Evolutionary conservation across 2,888 invertebrate genomes (phyloP).

Genomic region (Cantharis flavilabris): DNA sequence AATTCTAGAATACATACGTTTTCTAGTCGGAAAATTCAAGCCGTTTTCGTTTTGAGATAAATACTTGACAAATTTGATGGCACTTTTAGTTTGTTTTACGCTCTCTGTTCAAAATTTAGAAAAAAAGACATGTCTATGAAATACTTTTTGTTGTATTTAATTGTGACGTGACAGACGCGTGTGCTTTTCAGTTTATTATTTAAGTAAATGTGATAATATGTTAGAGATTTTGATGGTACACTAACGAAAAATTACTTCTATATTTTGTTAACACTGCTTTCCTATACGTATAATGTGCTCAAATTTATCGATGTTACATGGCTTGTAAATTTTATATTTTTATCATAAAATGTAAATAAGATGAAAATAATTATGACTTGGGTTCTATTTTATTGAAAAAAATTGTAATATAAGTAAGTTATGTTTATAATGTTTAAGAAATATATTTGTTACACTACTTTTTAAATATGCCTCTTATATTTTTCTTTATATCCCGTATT

Average conservation of each 20-base stretch:
- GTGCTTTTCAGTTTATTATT: not conserved
- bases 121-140: not conserved
- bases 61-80: not conserved
- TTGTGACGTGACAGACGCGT: not conserved
- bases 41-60: not conserved
- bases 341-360: not conserved
- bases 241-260: not conserved
- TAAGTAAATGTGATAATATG: not conserved
- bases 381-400: not conserved
- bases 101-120: not conserved
- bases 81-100: not conserved
- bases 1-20: not conserved
- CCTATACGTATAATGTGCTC: not conserved
- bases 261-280: not conserved
- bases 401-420: not conserved
- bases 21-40: not conserved
- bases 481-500: not conserved
- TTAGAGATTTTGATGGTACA: not conserved
- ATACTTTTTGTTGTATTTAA: not conserved
- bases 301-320: not conserved
- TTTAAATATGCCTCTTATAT: not conserved
- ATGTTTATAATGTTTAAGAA: not conserved
- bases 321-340: not conserved
- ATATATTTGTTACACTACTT: not conserved
- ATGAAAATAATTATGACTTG: not conserved